These are phyloP conservation scores for Eupithecia tripunctaria DNA, from an alignment of 2,888 invertebrate species.

Conservation along the genomic window DNA sequence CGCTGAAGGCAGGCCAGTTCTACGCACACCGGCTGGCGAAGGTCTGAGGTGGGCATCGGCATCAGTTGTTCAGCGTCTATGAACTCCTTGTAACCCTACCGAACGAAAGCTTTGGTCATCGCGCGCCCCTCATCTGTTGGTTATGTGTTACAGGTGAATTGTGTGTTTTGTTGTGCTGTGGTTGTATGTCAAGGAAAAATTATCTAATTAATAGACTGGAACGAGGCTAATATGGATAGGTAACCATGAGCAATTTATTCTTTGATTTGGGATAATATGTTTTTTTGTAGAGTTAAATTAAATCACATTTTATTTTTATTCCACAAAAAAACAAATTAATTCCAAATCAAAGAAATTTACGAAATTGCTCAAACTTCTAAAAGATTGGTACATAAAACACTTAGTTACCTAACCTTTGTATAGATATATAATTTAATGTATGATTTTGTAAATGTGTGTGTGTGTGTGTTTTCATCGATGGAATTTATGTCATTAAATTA, in stretches of 20 bases:
- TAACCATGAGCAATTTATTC: not conserved
- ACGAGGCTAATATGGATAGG: not conserved
- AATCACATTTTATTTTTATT: too few species aligned
- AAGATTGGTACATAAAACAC: not conserved
- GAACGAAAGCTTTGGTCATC: constrained; percentile 44
- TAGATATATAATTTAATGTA: not conserved
- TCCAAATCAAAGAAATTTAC: too few species aligned
- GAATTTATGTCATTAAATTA: not conserved
- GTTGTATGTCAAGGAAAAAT: not conserved
- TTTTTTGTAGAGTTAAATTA: not conserved
- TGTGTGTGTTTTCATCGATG: not conserved
- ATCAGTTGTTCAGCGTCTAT: constrained; percentile 95
- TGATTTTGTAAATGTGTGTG: not conserved
- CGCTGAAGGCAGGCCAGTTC: constrained; percentile 89
- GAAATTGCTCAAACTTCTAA: not conserved
- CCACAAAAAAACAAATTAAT: too few species aligned
- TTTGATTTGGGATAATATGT: not conserved
- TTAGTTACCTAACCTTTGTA: not conserved
- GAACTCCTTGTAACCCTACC: constrained; percentile 94
- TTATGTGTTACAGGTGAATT: constrained; percentile 29
- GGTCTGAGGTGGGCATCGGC: constrained; percentile 93
- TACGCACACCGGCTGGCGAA: constrained; percentile 92
- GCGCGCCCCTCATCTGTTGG: constrained; percentile 37
- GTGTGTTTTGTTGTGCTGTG: constrained; percentile 14
- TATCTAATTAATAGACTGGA: not conserved